Evolutionary conservation across 2,113 vertebrate genomes (phyloP).

Genomic region (Mystacornis crossleyi): DNA sequence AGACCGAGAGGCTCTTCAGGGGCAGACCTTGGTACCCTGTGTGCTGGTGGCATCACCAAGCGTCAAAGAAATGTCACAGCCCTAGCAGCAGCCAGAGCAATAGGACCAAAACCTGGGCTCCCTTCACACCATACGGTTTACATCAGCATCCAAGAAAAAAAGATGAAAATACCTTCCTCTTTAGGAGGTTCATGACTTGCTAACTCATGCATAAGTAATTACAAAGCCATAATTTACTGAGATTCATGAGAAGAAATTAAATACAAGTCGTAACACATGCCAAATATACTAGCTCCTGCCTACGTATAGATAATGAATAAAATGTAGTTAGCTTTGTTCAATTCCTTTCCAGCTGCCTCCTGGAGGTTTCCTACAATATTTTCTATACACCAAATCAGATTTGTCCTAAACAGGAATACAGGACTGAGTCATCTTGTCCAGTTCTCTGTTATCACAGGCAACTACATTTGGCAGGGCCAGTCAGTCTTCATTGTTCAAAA

Average conservation of each 20-base stretch:
- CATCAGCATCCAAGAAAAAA: background rate
- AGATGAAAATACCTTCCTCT: background rate
- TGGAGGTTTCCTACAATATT: background rate
- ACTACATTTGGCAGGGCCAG: background rate
- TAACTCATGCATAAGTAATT: background rate
- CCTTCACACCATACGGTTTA: background rate
- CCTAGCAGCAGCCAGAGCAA: background rate
- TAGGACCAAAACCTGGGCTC: background rate
- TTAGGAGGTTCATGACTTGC: background rate
- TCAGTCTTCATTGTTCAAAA: background rate
- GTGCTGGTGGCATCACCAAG: background rate
- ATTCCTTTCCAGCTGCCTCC: background rate
- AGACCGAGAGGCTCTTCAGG: background rate
- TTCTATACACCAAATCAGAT: background rate
- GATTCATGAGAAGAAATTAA: background rate
- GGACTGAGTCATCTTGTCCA: background rate
- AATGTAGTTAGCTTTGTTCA: background rate
- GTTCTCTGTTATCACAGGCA: background rate
- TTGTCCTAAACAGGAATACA: background rate
- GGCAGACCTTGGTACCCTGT: background rate
- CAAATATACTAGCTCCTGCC: background rate
- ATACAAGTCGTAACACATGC: background rate
- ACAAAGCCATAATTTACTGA: background rate
- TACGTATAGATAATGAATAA: background rate
- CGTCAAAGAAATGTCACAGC: background rate